A percentile compares a stretch with the other conserved stretches of the same genome.
Conservation (phyloP, 2,797 vertebrate species). For the Sebastiscus albofasciatus region DNA sequence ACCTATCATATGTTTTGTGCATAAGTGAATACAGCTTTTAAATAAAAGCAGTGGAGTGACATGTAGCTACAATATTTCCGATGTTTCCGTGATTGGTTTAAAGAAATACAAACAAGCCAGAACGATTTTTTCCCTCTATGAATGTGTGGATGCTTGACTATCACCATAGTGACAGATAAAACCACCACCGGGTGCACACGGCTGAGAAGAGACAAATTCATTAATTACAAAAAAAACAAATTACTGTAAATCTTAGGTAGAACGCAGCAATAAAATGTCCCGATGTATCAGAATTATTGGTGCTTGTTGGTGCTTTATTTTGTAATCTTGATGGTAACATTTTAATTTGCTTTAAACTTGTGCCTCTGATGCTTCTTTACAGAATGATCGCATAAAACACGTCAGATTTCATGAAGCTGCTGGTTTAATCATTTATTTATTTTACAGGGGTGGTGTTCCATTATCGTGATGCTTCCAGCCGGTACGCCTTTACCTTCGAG, state of each 20-base stretch:
- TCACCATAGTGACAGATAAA: neutral
- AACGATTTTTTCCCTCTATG: no score
- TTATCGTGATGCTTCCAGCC: slow-evolving; percentile 89
- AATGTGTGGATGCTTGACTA: no score
- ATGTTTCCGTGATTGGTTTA: no score
- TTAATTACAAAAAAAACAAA: neutral
- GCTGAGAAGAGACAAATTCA: neutral
- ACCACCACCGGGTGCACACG: neutral
- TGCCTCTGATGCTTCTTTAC: neutral
- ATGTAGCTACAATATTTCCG: neutral
- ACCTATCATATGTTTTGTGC: neutral
- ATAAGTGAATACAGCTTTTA: neutral
- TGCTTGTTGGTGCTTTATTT: neutral
- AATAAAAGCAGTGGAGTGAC: neutral
- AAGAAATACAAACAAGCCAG: no score
- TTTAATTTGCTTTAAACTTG: neutral
- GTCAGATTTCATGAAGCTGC: neutral
- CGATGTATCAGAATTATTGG: neutral
- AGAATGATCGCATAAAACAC: neutral
- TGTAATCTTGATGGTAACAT: neutral
- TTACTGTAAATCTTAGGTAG: neutral
- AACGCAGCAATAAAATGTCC: neutral
- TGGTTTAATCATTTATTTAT: neutral
- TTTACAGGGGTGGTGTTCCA: slow-evolving; percentile 93
- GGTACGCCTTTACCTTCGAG: slow-evolving; percentile 90